Base-by-base conservation (phyloP, 2,113 vertebrate genomes). In the Zapornia atra region DNA sequence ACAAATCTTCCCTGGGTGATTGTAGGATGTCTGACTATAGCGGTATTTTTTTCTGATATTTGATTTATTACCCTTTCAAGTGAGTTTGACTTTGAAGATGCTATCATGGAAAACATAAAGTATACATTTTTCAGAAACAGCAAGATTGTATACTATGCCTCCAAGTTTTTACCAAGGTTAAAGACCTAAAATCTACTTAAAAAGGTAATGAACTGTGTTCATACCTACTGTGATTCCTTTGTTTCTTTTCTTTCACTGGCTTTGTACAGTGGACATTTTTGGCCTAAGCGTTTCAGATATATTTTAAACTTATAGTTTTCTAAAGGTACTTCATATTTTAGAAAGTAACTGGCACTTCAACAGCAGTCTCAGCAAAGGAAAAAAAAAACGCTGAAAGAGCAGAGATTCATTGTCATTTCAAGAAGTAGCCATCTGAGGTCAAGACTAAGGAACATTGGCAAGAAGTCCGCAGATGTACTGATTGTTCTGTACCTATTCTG, bases 31-130 rank as follows among this genome's bases (percentile, higher is more conserved):
- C 53, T 60, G 10, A 4, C 6, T 28, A 9, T 22, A 64, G 10
- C 20, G 71, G 15, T 38, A 71, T 53, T 31, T 15, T 82, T 88
- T 50, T 29, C 15, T 64, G 92, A 76, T 87, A 77, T 85, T 87
- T 91, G 33, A 71, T 77, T 90, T 91, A 75, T 90, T 94, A 54
- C 5, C 2, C 18, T 70, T 85, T 91, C 80, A 85, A 92, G 24
- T 82, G 26, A 81, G 64, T 95, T 75, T 91, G 79, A 82, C 42
- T 92, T 94, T 75, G 51, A 90, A 94, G 85, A 92, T 73, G 10
- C 10, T 96, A 21, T 60, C 50, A n/a, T 36, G 22, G 33, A 92
- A 90, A 94, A 48, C 12, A 22, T 10, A 33, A 92, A 80, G 11
- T 40, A 11, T 50, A 48, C 33, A 50, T 88, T 88, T 51, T 91